Percentiles rank a stretch among this genome's conserved stretches.
These are phyloP conservation scores for Monodelphis domestica DNA, from an alignment of 2,797 vertebrate species.

Conservation along the genomic window DNA sequence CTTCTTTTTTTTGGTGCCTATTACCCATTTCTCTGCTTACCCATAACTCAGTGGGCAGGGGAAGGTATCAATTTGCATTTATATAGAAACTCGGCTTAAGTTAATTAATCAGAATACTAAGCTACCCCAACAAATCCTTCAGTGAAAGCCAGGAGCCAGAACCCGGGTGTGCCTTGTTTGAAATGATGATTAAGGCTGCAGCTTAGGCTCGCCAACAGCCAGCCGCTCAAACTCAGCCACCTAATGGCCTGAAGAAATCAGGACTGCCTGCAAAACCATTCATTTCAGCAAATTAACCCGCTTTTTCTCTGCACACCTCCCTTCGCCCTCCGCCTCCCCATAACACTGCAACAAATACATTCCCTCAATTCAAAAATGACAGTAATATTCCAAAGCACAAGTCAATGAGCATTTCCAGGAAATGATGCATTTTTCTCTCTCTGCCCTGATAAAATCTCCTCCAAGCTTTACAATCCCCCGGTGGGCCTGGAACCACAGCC, in stretches of 20 bases:
- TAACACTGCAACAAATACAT: neutral
- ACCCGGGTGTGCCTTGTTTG: neutral
- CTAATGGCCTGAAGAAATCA: neutral
- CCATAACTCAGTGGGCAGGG: neutral
- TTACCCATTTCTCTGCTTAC: neutral
- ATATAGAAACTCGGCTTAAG: constrained; percentile 47
- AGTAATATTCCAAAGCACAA: neutral
- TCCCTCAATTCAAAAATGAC: neutral
- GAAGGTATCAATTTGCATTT: constrained; percentile 59
- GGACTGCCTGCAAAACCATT: neutral
- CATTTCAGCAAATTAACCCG: neutral
- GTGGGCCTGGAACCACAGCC: neutral
- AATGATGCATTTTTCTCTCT: neutral
- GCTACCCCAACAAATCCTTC: constrained; percentile 44
- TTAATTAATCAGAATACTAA: constrained; percentile 64
- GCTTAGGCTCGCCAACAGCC: neutral
- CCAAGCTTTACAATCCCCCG: neutral
- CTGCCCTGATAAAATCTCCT: neutral
- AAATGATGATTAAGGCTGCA: neutral
- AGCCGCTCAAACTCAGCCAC: neutral
- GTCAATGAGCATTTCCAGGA: neutral
- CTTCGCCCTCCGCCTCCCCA: too few species aligned
- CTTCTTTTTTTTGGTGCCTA: neutral
- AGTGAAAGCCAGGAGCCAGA: constrained; percentile 49
- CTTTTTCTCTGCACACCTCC: neutral